Conservation (phyloP, 2,888 invertebrate species). For the Hydroisotoma schaefferi region DNA sequence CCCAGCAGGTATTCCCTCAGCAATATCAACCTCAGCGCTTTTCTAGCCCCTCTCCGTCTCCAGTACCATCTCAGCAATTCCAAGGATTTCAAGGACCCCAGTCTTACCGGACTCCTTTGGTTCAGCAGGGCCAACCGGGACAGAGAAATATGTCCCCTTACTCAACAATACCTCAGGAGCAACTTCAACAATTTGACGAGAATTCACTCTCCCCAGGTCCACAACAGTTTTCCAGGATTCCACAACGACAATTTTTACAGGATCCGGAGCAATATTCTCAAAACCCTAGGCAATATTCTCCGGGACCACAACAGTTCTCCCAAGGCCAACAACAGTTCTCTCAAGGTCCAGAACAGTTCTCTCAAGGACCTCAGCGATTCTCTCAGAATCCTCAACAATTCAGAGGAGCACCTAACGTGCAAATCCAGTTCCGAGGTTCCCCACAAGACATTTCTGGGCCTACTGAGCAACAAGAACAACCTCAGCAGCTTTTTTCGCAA, state of each 20-base stretch:
- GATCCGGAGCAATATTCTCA: not conserved
- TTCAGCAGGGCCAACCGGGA: conserved; percentile 6
- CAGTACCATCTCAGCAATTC: conserved; percentile 3
- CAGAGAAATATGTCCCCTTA: no score
- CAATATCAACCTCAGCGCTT: conserved; percentile 5
- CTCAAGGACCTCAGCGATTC: not conserved
- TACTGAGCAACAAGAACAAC: not conserved
- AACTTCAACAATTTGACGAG: not conserved
- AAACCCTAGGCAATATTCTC: not conserved
- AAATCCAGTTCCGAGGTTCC: conserved; percentile 13
- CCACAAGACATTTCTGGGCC: conserved; percentile 16
- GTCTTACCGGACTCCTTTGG: conserved; percentile 4
- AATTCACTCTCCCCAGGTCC: not conserved
- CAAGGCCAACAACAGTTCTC: conserved; percentile 11
- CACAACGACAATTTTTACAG: no score
- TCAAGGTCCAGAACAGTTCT: not conserved
- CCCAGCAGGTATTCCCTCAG: conserved; percentile 3
- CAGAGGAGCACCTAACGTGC: conserved; percentile 18
- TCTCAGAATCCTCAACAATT: not conserved
- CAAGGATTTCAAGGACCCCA: conserved; percentile 12
- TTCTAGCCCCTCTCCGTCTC: not conserved
- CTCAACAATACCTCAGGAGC: not conserved
- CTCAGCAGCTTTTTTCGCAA: not conserved
- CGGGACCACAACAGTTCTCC: not conserved
- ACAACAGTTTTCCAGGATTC: not conserved